A percentile compares a stretch with the other conserved stretches of the same genome.
Conservation (phyloP, 2,888 invertebrate genomes). For the Agrilus biguttatus region DNA sequence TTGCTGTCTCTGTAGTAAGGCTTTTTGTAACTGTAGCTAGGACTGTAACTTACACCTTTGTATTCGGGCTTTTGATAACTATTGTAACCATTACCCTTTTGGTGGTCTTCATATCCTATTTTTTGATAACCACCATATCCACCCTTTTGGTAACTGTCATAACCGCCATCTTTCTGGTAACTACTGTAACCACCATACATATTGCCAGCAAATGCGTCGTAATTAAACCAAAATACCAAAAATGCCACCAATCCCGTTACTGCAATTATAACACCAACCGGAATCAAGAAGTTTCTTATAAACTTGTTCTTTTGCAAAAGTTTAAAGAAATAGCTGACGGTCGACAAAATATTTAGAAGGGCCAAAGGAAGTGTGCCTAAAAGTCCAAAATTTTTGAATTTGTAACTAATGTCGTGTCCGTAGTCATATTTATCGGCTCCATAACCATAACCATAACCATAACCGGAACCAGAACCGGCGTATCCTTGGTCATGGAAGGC, state of each 20-base stretch:
- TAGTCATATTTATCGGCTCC: constrained; percentile 1
- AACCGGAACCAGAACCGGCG: constrained; percentile 1
- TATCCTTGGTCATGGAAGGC: constrained; percentile 7
- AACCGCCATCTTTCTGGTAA: no score
- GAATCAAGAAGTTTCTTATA: constrained; percentile 24
- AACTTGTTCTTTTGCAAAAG: constrained; percentile 23
- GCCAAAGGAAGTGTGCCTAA: constrained; percentile 24
- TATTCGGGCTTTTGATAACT: no score
- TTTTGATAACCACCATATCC: no score
- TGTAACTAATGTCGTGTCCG: constrained; percentile 10
- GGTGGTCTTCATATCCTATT: no score
- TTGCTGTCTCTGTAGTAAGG: no score
- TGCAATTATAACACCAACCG: constrained; percentile 17
- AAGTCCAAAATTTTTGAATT: constrained; percentile 19
- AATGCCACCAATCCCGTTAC: constrained; percentile 23
- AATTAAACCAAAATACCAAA: constrained; percentile 26
- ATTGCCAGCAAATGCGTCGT: constrained; percentile 8
- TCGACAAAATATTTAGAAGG: constrained; percentile 21
- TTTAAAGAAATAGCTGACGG: constrained; percentile 18
- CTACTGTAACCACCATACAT: no score
- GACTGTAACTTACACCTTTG: no score
- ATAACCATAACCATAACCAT: constrained; percentile 1
- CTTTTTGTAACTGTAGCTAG: no score
- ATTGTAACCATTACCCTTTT: no score
- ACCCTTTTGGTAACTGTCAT: no score